Evolutionary conservation across 2,797 vertebrate genomes (phyloP).

Genomic region (Chelon labrosus): DNA sequence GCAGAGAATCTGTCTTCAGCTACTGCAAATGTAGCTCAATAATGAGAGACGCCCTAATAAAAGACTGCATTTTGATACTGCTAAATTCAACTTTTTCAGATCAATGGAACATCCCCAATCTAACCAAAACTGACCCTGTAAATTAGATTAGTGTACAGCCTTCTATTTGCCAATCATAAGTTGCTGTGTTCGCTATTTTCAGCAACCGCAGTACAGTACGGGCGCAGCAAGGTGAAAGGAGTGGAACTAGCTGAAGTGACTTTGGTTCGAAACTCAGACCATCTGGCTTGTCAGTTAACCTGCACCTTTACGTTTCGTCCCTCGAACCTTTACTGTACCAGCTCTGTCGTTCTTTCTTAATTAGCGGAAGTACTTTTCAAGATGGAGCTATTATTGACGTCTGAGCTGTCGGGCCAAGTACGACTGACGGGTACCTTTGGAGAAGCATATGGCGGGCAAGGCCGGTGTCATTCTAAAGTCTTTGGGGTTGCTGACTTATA

Average conservation of each 20-base stretch:
- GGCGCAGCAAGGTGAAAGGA: slow-evolving; percentile 54
- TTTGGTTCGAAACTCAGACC: slow-evolving; percentile 70
- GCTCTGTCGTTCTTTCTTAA: slow-evolving; percentile 43
- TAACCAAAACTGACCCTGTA: neutral
- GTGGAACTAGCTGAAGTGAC: slow-evolving; percentile 70
- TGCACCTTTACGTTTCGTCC: slow-evolving; percentile 70
- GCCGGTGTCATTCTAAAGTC: slow-evolving; percentile 42
- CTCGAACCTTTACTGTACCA: slow-evolving; percentile 41
- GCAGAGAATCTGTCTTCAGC: too few species aligned
- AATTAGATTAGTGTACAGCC: neutral
- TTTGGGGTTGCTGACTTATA: slow-evolving; percentile 36
- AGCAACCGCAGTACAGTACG: slow-evolving; percentile 41
- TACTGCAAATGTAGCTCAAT: too few species aligned
- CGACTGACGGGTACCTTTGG: slow-evolving; percentile 36
- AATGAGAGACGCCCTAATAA: neutral
- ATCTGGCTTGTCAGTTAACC: slow-evolving; percentile 80
- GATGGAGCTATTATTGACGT: slow-evolving; percentile 32
- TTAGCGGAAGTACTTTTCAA: slow-evolving; percentile 45
- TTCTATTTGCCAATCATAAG: neutral
- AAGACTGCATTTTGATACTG: neutral
- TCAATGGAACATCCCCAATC: neutral
- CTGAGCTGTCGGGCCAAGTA: slow-evolving; percentile 17
- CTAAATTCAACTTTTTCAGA: neutral
- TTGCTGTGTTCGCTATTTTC: slow-evolving; percentile 27
- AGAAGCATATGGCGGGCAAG: slow-evolving; percentile 53